Evolutionary conservation across 1,140 invertebrate species (phyloP).

Genomic region (Penaeus vannamei): DNA sequence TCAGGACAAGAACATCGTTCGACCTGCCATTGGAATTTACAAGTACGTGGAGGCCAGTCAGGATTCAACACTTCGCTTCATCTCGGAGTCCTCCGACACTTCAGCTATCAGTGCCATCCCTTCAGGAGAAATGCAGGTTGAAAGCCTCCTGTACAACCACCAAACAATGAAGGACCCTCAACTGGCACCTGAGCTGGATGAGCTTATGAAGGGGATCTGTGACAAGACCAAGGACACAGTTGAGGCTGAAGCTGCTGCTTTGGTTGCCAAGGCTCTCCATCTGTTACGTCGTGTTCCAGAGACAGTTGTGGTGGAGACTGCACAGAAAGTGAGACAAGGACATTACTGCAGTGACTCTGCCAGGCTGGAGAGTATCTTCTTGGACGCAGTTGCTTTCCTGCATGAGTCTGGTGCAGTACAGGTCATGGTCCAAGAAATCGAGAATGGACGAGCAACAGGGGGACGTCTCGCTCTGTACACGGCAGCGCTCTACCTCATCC

Average conservation of each 20-base stretch:
- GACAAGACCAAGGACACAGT: slow-evolving; percentile 24
- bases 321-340: slow-evolving; percentile 23
- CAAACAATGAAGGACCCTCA: slow-evolving; percentile 29
- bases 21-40: slow-evolving; percentile 45
- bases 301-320: slow-evolving; percentile 20
- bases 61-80: slow-evolving; percentile 51
- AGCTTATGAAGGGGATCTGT: slow-evolving; percentile 25
- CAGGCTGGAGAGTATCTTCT: slow-evolving; percentile 44
- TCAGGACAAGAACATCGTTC: slow-evolving; percentile 50
- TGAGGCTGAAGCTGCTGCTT: slow-evolving; percentile 31
- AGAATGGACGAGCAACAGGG: neutral
- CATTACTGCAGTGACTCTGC: slow-evolving; percentile 14
- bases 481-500: slow-evolving; percentile 32
- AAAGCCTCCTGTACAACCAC: slow-evolving; percentile 29
- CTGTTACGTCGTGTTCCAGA: slow-evolving; percentile 41
- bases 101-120: slow-evolving; percentile 6
- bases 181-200: slow-evolving; percentile 42
- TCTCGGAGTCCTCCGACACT: neutral
- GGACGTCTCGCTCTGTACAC: slow-evolving; percentile 38
- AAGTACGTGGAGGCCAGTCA: slow-evolving; percentile 54
- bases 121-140: neutral
- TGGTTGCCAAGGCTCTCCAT: slow-evolving; percentile 36
- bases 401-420: slow-evolving; percentile 34
- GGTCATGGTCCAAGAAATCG: slow-evolving; percentile 43
- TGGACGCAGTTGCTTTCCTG: slow-evolving; percentile 47